A percentile compares a stretch with the other conserved stretches of the same genome.
Conservation (phyloP, 2,113 vertebrate genomes). For the Ranitomeya imitator region DNA sequence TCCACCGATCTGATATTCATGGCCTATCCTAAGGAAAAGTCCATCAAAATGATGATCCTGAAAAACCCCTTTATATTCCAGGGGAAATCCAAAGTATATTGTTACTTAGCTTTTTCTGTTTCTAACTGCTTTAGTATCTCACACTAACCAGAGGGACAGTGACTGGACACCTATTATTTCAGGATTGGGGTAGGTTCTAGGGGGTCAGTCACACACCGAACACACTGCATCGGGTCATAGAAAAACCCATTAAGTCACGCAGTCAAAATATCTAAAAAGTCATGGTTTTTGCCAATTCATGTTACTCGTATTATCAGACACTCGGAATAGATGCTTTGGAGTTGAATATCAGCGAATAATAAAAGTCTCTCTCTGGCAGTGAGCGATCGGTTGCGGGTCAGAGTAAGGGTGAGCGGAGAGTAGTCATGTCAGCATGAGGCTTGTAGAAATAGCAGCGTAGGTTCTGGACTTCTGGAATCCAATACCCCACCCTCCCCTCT, state of each 20-base stretch:
- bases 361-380: neutral
- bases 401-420: neutral
- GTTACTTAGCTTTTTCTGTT: neutral
- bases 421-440: conserved; percentile 42
- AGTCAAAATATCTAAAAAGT: neutral
- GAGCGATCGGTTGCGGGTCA: conserved; percentile 21
- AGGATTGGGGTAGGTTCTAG: neutral
- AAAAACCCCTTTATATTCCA: too few species aligned
- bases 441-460: conserved; percentile 41
- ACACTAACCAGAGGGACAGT: neutral
- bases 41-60: too few species aligned
- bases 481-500: conserved; percentile 44
- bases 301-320: neutral
- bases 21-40: too few species aligned
- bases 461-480: conserved; percentile 49
- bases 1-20: too few species aligned
- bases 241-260: neutral
- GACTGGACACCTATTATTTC: neutral
- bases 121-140: neutral
- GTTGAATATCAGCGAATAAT: conserved; percentile 13
- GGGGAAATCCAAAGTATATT: neutral
- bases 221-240: neutral
- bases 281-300: neutral
- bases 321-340: neutral
- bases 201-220: neutral